A percentile compares a stretch with the other conserved stretches of the same genome.
These are phyloP conservation scores for Eupeodes luniger DNA, from an alignment of 2,888 invertebrate genomes.

Conservation along the genomic window DNA sequence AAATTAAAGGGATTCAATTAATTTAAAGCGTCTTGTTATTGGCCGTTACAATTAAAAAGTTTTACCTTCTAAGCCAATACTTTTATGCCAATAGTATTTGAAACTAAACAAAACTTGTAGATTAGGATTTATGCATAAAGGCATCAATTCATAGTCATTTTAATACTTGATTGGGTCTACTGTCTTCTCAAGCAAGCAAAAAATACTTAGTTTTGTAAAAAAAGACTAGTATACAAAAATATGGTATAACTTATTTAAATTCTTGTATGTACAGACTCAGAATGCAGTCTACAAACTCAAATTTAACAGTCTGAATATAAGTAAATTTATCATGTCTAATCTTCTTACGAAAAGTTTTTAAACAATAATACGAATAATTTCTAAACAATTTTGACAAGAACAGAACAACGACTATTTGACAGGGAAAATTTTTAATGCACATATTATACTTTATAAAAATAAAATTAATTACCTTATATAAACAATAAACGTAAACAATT, in stretches of 20 bases:
- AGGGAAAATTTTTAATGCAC: constrained; percentile 4
- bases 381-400: not conserved
- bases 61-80: not conserved
- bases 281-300: no score
- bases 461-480: constrained; percentile 28
- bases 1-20: not conserved
- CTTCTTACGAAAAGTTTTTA: not conserved
- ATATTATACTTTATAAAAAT: constrained; percentile 11
- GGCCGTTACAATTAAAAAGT: not conserved
- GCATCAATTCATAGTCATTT: no score
- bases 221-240: no score
- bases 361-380: not conserved
- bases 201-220: no score
- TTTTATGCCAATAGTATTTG: not conserved
- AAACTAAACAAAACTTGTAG: not conserved
- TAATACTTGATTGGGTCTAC: no score
- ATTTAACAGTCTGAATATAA: no score
- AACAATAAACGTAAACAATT: constrained; percentile 43
- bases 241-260: no score
- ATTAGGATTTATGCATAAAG: no score
- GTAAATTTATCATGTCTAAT: no score
- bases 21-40: not conserved
- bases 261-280: no score
- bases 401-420: constrained; percentile 1
- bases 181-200: no score